phyloP scores from a whole-genome alignment of 2,113 vertebrate genomes.

The Solea solea region DNA sequence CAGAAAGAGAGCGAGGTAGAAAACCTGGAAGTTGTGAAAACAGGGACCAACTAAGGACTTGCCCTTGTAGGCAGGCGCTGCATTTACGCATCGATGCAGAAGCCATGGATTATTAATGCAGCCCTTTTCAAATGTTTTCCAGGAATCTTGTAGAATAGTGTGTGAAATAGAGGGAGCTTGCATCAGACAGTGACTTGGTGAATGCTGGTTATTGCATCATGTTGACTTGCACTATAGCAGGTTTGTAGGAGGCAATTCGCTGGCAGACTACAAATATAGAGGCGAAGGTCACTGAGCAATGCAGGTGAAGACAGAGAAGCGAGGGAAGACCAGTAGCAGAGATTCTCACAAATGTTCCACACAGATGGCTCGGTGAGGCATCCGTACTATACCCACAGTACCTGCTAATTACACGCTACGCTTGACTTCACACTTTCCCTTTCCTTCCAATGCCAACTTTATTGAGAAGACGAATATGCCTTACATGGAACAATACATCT shows the following conservation, averaged over 20 bases:
- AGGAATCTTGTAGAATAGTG: slow-evolving; percentile 54
- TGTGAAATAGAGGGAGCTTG: slow-evolving; percentile 50
- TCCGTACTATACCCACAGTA: slow-evolving; percentile 32
- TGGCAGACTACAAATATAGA: slow-evolving; percentile 32
- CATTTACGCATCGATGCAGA: slow-evolving; percentile 54
- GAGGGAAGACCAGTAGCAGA: slow-evolving; percentile 25
- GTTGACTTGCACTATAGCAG: slow-evolving; percentile 18
- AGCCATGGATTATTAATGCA: slow-evolving; percentile 73
- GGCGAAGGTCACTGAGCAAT: slow-evolving; percentile 34
- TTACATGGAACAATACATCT: slow-evolving; percentile 63
- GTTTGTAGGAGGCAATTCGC: slow-evolving; percentile 34
- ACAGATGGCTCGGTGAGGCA: slow-evolving; percentile 49
- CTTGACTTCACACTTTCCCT: slow-evolving; percentile 55
- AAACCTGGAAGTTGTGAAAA: slow-evolving; percentile 67
- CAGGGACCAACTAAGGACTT: slow-evolving; percentile 52
- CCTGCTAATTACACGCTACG: slow-evolving; percentile 62
- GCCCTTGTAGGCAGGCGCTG: slow-evolving; percentile 42
- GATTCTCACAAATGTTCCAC: slow-evolving; percentile 40
- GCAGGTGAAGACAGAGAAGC: slow-evolving; percentile 41
- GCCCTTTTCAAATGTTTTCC: slow-evolving; percentile 56
- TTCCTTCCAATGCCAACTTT: slow-evolving; percentile 46
- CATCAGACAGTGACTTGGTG: slow-evolving; percentile 34
- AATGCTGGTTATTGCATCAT: slow-evolving; percentile 52
- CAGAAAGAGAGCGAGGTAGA: slow-evolving; percentile 40
- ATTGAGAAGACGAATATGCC: slow-evolving; percentile 68